Conservation (phyloP, 2,888 invertebrate genomes). For the Liposcelis brunnea region DNA sequence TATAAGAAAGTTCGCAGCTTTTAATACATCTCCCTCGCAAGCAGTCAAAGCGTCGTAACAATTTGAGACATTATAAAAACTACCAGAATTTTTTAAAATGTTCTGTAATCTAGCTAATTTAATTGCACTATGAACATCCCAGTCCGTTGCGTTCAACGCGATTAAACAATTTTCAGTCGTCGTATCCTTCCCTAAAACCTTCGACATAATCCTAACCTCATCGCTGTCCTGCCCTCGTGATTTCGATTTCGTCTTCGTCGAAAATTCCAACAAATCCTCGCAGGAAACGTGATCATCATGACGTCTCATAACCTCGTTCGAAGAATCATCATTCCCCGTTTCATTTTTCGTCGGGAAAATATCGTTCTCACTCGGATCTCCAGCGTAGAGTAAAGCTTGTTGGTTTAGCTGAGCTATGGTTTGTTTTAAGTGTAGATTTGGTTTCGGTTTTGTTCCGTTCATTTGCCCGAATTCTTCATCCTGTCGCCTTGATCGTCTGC, state of each 20-base stretch:
- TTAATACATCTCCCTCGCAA: conserved; percentile 46
- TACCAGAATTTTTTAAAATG: conserved; percentile 21
- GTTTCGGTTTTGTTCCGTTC: too few relatives aligned
- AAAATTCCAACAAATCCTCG: conserved; percentile 74
- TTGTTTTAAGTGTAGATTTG: too few relatives aligned
- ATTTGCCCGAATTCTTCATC: neutral
- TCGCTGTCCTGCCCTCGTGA: conserved; percentile 68
- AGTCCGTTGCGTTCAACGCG: conserved; percentile 65
- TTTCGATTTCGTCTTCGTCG: conserved; percentile 26
- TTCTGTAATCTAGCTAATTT: conserved; percentile 55
- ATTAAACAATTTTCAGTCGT: conserved; percentile 49
- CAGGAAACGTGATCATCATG: conserved; percentile 72
- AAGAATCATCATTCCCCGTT: too few relatives aligned
- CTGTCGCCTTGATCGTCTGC: too few relatives aligned
- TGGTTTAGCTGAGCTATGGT: too few relatives aligned
- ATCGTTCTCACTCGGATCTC: too few relatives aligned
- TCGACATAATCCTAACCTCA: conserved; percentile 76
- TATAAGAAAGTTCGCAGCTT: conserved; percentile 44
- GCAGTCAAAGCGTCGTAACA: conserved; percentile 33
- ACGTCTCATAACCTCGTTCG: conserved; percentile 11
- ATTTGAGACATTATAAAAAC: conserved; percentile 11
- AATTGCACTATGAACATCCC: conserved; percentile 80
- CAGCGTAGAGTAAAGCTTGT: too few relatives aligned
- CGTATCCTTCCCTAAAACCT: conserved; percentile 34
- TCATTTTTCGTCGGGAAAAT: neutral